phyloP scores from a whole-genome alignment of 2,797 vertebrate species.

The Sebastolobus alascanus region DNA sequence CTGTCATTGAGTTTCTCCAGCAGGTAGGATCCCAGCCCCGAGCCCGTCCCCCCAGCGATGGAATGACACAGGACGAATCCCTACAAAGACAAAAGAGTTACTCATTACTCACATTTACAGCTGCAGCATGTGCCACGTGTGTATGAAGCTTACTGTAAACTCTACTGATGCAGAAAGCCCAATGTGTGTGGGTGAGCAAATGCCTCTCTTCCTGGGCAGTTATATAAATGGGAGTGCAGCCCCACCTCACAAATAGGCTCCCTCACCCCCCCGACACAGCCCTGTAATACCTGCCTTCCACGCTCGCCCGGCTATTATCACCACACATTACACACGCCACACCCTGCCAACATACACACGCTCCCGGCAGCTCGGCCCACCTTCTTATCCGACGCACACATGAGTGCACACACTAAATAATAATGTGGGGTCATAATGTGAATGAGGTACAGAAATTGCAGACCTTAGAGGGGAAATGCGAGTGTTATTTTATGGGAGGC shows the following conservation, averaged over 20 bases:
- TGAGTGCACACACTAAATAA: conserved; percentile 71
- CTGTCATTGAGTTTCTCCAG: conserved; percentile 97
- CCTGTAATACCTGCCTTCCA: conserved; percentile 83
- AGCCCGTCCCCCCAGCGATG: conserved; percentile 95
- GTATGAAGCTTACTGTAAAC: conserved; percentile 54
- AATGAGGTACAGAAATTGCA: conserved; percentile 76
- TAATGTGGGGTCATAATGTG: conserved; percentile 80
- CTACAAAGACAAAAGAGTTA: conserved; percentile 76
- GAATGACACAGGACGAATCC: conserved; percentile 98
- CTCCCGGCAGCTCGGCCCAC: conserved; percentile 66
- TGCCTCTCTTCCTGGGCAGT: conserved; percentile 80
- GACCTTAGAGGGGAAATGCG: conserved; percentile 69
- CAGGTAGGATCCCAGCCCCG: conserved; percentile 95
- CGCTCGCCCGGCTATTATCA: conserved; percentile 80
- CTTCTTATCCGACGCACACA: conserved; percentile 72
- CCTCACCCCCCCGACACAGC: conserved; percentile 63
- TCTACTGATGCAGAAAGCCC: conserved; percentile 54
- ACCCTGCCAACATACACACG: conserved; percentile 80
- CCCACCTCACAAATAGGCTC: conserved; percentile 79
- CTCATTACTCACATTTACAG: conserved; percentile 48
- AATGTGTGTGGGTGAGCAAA: conserved; percentile 81
- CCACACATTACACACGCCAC: conserved; percentile 71
- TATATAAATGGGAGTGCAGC: conserved; percentile 79
- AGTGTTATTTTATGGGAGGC: conserved; percentile 83
- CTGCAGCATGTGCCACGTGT: conserved; percentile 58